A percentile compares a stretch with the other conserved stretches of the same genome.
Conservation (phyloP, 2,797 vertebrate species). For the Karalla daura region DNA sequence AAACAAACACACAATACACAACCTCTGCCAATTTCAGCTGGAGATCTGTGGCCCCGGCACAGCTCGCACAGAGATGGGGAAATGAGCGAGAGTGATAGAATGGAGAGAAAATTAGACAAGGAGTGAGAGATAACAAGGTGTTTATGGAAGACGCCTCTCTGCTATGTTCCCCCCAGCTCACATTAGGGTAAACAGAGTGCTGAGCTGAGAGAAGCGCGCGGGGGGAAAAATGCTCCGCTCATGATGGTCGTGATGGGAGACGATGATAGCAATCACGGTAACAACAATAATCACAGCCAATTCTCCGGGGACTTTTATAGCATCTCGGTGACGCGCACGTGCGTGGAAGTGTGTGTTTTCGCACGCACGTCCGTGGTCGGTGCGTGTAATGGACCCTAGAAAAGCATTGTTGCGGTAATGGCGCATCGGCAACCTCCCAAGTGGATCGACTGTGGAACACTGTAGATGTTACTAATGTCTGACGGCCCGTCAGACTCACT, state of each 20-base stretch:
- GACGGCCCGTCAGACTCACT: background rate
- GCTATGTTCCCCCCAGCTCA: constrained; percentile 66
- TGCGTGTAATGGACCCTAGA: constrained; percentile 25
- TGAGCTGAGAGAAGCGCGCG: constrained; percentile 64
- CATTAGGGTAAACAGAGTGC: constrained; percentile 79
- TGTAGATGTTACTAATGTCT: background rate
- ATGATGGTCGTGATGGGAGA: constrained; percentile 79
- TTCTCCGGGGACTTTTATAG: constrained; percentile 67
- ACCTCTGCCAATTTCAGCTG: constrained; percentile 23
- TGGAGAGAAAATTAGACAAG: constrained; percentile 75
- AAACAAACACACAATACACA: constrained; percentile 49
- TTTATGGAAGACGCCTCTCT: constrained; percentile 73
- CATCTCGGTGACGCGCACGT: constrained; percentile 33
- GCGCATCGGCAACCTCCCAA: constrained; percentile 7
- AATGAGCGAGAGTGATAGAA: constrained; percentile 66
- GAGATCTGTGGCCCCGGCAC: background rate
- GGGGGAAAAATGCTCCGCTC: constrained; percentile 70
- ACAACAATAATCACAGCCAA: constrained; percentile 78
- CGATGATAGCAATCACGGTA: constrained; percentile 79
- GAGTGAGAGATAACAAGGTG: constrained; percentile 80
- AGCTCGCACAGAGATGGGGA: constrained; percentile 29
- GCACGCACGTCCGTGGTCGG: background rate
- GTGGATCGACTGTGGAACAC: constrained; percentile 19
- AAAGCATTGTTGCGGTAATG: constrained; percentile 38
- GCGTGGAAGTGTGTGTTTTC: constrained; percentile 12